Percentiles rank a stretch among this genome's conserved stretches.
Conservation (phyloP, 2,888 invertebrate species). For the Dicranocentrus wangi region DNA sequence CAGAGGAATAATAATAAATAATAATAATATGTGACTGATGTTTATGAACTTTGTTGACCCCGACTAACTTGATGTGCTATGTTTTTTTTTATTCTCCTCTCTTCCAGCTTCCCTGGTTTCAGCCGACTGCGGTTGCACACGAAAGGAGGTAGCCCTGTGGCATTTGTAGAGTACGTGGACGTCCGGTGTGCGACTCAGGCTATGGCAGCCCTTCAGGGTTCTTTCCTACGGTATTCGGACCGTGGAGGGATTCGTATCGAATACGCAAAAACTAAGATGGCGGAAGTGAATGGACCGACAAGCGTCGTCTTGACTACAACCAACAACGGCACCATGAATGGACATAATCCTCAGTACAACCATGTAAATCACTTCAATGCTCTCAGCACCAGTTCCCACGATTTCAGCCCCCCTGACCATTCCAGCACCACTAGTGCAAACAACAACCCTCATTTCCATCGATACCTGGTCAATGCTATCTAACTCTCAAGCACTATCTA, state of each 20-base stretch:
- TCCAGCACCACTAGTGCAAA: slow-evolving; percentile 67
- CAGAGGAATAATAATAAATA: too few species aligned
- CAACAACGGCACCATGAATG: slow-evolving; percentile 72
- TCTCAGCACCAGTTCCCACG: slow-evolving; percentile 71
- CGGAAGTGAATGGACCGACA: slow-evolving; percentile 79
- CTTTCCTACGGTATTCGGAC: slow-evolving; percentile 94
- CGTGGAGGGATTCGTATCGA: slow-evolving; percentile 98
- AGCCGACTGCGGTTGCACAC: slow-evolving; percentile 92
- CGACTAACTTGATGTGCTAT: background rate
- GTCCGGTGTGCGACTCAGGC: slow-evolving; percentile 92
- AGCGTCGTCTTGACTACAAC: slow-evolving; percentile 71
- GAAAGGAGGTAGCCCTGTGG: slow-evolving; percentile 91
- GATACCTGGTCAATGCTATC: slow-evolving; percentile 73
- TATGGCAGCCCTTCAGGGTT: slow-evolving; percentile 95
- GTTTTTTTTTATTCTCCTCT: slow-evolving; percentile 1
- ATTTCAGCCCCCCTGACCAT: slow-evolving; percentile 69
- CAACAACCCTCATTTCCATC: slow-evolving; percentile 71
- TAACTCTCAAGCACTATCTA: slow-evolving; percentile 48
- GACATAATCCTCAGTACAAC: slow-evolving; percentile 73
- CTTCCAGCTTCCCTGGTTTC: slow-evolving; percentile 95
- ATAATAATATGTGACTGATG: too few species aligned
- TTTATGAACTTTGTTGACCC: slow-evolving; percentile 1
- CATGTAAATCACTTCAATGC: slow-evolving; percentile 73
- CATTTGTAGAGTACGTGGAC: slow-evolving; percentile 98
- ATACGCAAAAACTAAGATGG: slow-evolving; percentile 99